Percentiles rank a stretch among this genome's conserved stretches.
These are phyloP conservation scores for Acanthaster planci DNA, from an alignment of 35 echinoderm and acorn worm species.

Conservation along the genomic window DNA sequence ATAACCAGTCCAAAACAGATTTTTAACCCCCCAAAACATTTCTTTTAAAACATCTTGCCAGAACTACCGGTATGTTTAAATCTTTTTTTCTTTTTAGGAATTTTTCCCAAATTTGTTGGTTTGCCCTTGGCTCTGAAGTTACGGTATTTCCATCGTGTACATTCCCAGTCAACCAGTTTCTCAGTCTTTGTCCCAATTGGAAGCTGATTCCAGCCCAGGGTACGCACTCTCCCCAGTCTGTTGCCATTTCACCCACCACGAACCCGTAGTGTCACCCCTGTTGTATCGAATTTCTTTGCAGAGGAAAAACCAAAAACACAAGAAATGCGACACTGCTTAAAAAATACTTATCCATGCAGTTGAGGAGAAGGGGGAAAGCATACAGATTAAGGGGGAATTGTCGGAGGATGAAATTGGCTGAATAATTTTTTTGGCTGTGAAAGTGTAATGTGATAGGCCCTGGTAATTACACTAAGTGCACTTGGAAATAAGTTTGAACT, in stretches of 20 bases:
- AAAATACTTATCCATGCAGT: not conserved
- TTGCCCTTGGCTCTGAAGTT: too few relatives aligned
- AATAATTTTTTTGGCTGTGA: slow-evolving; percentile 9
- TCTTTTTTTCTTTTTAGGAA: too few relatives aligned
- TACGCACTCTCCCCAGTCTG: not conserved
- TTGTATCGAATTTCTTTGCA: not conserved
- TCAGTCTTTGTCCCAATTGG: too few relatives aligned
- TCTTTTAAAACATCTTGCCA: too few relatives aligned
- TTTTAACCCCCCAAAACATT: too few relatives aligned
- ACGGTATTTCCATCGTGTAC: too few relatives aligned
- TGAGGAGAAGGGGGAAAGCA: not conserved
- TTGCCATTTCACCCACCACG: slow-evolving; percentile 8
- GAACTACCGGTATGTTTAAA: too few relatives aligned
- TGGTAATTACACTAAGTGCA: slow-evolving; percentile 7
- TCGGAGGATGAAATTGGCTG: slow-evolving; percentile 22
- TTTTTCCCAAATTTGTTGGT: too few relatives aligned
- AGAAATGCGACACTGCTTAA: not conserved
- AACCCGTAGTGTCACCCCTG: slow-evolving; percentile 4
- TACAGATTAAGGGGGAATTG: not conserved
- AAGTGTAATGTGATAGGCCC: not conserved
- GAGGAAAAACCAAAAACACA: not conserved
- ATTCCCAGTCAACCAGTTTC: too few relatives aligned
- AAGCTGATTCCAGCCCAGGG: too few relatives aligned
- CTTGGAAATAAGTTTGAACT: too few relatives aligned
- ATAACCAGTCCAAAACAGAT: too few relatives aligned